Percentiles rank a stretch among this genome's conserved stretches.
phyloP scores from a whole-genome alignment of 2,888 invertebrate genomes.

The Agrenia bidenticulata region DNA sequence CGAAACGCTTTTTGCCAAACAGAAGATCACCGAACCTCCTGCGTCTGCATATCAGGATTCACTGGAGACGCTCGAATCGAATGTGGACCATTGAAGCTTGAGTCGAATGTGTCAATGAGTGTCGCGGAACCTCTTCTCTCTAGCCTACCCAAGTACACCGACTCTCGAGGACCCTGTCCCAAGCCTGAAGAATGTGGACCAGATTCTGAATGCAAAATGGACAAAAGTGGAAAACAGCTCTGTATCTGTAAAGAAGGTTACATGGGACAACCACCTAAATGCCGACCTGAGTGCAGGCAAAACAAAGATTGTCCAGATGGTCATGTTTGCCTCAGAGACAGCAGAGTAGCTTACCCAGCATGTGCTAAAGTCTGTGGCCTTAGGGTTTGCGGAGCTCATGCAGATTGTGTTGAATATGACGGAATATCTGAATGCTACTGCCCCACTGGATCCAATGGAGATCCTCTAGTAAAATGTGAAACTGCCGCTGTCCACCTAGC shows the following conservation, averaged over 20 bases:
- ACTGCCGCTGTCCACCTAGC: constrained; percentile 27
- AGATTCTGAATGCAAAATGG: constrained; percentile 23
- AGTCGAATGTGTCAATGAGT: background rate
- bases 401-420: constrained; percentile 30
- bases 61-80: constrained; percentile 6
- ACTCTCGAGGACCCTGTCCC: constrained; percentile 1
- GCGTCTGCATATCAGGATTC: constrained; percentile 31
- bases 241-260: constrained; percentile 36
- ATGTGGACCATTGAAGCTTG: constrained; percentile 5
- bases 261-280: constrained; percentile 32
- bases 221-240: constrained; percentile 25
- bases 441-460: constrained; percentile 28
- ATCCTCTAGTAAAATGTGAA: constrained; percentile 36
- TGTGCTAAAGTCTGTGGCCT: constrained; percentile 40
- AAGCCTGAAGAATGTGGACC: constrained; percentile 32
- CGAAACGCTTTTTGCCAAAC: constrained; percentile 32
- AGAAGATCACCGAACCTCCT: constrained; percentile 29
- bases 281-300: constrained; percentile 25
- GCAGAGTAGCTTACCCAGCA: constrained; percentile 22
- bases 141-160: background rate
- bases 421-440: constrained; percentile 33
- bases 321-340: constrained; percentile 25
- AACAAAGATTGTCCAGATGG: constrained; percentile 35
- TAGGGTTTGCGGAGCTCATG: constrained; percentile 34
- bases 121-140: constrained; percentile 19